Base-by-base conservation (phyloP, 2,113 vertebrate species). In the Lonchura striata region DNA sequence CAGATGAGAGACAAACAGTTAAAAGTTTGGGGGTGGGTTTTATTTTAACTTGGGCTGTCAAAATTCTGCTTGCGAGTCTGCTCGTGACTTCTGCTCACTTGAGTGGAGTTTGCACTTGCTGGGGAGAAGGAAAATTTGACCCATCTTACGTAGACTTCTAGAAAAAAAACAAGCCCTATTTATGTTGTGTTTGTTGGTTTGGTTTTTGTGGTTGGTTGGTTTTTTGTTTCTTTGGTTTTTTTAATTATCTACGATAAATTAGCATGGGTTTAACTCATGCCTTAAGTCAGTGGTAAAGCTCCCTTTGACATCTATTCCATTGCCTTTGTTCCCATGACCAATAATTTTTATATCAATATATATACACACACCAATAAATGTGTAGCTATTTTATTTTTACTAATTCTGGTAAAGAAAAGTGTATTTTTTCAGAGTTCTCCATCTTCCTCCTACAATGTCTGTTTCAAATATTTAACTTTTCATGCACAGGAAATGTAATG, bases 31-130 rank as follows among this genome's bases (percentile, higher is more conserved):
- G 50, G 10, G 4, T 78, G 90, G 80, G 56, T 95, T 97, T 92
- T 75, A 41, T 75, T 96, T 94, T 92, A 92, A 93, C 57, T 64
- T 13, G n/a, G 6, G 20, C 53, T 44, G n/a, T 90, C 80, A 86
- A 6, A 93, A 72, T 65, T 86, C 49, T 84, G 74, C 70, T 23
- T 17, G 56, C 5, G 41, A 72, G n/a, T 42, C 46, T 84, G 41
- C 82, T 86, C 3, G 1, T 88, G 85, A 84, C 83, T 94, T 77
- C 30, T 79, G 53, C 69, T 92, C 82, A 81, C 35, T 78, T 75
- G 52, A 35, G 69, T 88, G 95, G 92, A 95, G 90, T 89, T 95
- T 95, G 77, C 54, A 76, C 91, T 82, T 84, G 57, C 37, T 85
- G 41, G 23, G 56, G 17, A 70, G 81, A 66, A 50, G 24, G n/a